Conservation (phyloP, 2,888 invertebrate species). For the Pediacus dermestoides region DNA sequence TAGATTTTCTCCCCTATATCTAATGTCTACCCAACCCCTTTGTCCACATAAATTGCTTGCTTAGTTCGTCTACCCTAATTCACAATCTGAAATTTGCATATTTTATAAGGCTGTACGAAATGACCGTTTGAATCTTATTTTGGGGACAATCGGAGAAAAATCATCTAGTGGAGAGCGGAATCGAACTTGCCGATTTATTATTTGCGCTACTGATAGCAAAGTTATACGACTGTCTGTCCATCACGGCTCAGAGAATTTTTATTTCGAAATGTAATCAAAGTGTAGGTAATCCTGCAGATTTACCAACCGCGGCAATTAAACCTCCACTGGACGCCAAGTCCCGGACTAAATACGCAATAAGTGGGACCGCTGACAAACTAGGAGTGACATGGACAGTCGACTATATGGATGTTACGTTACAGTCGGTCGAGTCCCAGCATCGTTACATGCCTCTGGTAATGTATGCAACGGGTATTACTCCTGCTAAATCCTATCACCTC, state of each 20-base stretch:
- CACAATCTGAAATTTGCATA: constrained; percentile 31
- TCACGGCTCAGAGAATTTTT: constrained; percentile 29
- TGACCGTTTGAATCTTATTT: constrained; percentile 24
- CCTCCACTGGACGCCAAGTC: constrained; percentile 34
- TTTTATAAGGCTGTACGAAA: constrained; percentile 23
- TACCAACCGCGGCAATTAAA: constrained; percentile 37
- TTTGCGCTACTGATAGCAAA: constrained; percentile 11
- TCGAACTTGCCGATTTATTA: too few species aligned
- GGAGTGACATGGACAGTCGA: constrained; percentile 20
- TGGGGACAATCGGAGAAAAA: too few species aligned
- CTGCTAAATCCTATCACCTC: constrained; percentile 37
- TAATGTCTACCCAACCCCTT: constrained; percentile 43
- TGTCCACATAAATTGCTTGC: constrained; percentile 45
- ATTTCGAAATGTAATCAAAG: constrained; percentile 35
- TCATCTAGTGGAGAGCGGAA: too few species aligned
- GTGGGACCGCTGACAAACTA: constrained; percentile 40
- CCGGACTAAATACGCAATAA: constrained; percentile 42
- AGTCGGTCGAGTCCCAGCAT: constrained; percentile 21
- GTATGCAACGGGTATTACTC: constrained; percentile 40
- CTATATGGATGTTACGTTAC: constrained; percentile 22
- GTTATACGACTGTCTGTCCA: constrained; percentile 8
- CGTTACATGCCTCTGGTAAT: constrained; percentile 28
- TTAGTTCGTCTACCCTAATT: constrained; percentile 40
- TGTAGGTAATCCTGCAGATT: constrained; percentile 34
- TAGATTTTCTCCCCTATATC: constrained; percentile 44